Conservation (phyloP, 1,140 invertebrate genomes). For the Thalassaphorura encarpata region DNA sequence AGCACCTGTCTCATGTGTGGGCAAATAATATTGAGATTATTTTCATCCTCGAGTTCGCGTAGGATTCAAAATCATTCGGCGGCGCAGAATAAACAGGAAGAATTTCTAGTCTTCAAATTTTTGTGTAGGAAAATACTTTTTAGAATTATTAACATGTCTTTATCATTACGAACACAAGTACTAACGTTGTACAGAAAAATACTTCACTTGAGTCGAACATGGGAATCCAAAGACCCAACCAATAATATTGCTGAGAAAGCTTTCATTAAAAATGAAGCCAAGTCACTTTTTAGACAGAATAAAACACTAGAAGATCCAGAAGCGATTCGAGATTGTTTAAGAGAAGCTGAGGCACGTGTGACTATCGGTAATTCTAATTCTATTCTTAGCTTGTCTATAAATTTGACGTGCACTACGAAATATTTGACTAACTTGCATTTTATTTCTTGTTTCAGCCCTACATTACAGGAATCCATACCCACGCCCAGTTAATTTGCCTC, state of each 20-base stretch:
- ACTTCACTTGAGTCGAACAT: conserved; percentile 21
- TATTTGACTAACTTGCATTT: not conserved
- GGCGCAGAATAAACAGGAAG: too few species aligned
- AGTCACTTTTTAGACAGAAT: conserved; percentile 29
- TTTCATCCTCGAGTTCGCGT: too few species aligned
- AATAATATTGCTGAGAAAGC: conserved; percentile 21
- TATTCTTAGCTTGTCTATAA: not conserved
- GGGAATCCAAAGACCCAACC: conserved; percentile 17
- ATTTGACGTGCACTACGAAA: not conserved
- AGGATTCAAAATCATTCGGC: too few species aligned
- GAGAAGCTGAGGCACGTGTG: conserved; percentile 31
- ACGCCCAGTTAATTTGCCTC: conserved; percentile 32
- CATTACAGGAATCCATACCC: conserved; percentile 34
- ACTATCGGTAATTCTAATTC: conserved; percentile 28
- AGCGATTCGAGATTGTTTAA: conserved; percentile 26
- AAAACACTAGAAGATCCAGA: conserved; percentile 20
- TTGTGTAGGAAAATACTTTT: too few species aligned
- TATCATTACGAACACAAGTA: conserved; percentile 9
- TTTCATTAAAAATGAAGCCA: conserved; percentile 32
- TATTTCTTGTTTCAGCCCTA: conserved; percentile 22
- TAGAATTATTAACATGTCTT: too few species aligned
- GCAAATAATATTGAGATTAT: too few species aligned
- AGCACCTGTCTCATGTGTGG: too few species aligned
- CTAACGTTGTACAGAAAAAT: conserved; percentile 27
- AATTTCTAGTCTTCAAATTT: too few species aligned